These are phyloP conservation scores for Macaca nemestrina DNA, from an alignment of 2,113 vertebrate genomes.

Conservation along the genomic window DNA sequence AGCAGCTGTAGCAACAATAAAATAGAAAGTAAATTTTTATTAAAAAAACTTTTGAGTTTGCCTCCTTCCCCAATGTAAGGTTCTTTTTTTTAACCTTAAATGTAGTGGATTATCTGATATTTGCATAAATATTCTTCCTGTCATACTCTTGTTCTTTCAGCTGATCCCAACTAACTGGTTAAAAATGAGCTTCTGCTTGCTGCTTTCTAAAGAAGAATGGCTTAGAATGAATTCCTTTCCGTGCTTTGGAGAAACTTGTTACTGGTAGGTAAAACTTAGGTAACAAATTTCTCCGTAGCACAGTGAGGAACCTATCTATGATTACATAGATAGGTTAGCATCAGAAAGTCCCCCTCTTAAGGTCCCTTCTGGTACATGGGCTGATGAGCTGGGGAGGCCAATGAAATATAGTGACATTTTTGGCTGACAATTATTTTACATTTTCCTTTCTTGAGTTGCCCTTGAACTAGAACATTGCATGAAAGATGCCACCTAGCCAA, in stretches of 20 bases:
- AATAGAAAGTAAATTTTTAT: slow-evolving; percentile 22
- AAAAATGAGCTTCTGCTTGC: background rate
- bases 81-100: background rate
- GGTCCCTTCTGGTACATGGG: background rate
- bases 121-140: background rate
- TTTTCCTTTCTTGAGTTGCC: background rate
- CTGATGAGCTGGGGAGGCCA: background rate
- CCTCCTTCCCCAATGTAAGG: background rate
- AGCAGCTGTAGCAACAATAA: background rate
- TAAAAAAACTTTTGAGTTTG: background rate
- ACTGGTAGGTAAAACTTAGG: background rate
- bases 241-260: background rate
- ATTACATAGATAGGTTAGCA: background rate
- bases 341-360: background rate
- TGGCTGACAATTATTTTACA: background rate
- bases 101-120: background rate
- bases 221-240: background rate
- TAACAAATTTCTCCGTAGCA: background rate
- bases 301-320: background rate
- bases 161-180: background rate
- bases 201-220: background rate
- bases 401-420: background rate
- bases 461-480: background rate
- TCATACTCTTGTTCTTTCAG: slow-evolving; percentile 28
- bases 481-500: background rate